Evolutionary conservation across 2,888 invertebrate species (phyloP).

Genomic region (Xanthorhoe designata): DNA sequence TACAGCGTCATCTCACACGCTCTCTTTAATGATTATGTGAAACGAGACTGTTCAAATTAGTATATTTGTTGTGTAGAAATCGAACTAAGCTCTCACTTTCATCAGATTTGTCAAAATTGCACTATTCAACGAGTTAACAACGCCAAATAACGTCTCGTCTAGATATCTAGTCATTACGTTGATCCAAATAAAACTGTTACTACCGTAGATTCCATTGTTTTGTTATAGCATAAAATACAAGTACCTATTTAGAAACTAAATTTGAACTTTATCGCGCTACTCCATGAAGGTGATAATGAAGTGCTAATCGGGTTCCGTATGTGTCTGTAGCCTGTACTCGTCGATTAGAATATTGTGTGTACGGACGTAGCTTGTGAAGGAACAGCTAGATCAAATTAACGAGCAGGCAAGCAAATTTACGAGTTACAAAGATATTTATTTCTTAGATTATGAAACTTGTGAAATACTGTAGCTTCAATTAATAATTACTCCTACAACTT

Average conservation of each 20-base stretch:
- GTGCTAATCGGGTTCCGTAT: constrained; percentile 32
- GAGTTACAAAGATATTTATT: too few relatives aligned
- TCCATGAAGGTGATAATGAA: constrained; percentile 28
- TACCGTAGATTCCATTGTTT: constrained; percentile 24
- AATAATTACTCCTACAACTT: too few relatives aligned
- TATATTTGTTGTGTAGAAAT: constrained; percentile 25
- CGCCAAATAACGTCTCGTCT: background rate
- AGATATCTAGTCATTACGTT: constrained; percentile 18
- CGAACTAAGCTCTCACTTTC: constrained; percentile 27
- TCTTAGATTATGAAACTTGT: too few relatives aligned
- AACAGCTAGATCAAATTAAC: constrained; percentile 17
- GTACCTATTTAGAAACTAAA: constrained; percentile 8
- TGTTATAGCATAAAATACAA: constrained; percentile 9
- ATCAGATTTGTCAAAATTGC: constrained; percentile 16
- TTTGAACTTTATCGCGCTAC: constrained; percentile 27
- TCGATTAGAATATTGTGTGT: constrained; percentile 9
- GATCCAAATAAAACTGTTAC: constrained; percentile 19
- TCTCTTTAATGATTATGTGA: constrained; percentile 12
- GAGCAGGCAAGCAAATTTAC: background rate
- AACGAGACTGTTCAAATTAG: constrained; percentile 19
- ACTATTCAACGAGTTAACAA: constrained; percentile 8
- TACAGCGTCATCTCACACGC: constrained; percentile 10
- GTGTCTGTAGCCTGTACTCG: constrained; percentile 1
- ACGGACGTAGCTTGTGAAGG: constrained; percentile 8
- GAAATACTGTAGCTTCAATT: too few relatives aligned